Percentiles rank a stretch among this genome's conserved stretches.
Evolutionary conservation across 2,797 vertebrate genomes (phyloP).

Genomic region (Sarcoramphus papa): DNA sequence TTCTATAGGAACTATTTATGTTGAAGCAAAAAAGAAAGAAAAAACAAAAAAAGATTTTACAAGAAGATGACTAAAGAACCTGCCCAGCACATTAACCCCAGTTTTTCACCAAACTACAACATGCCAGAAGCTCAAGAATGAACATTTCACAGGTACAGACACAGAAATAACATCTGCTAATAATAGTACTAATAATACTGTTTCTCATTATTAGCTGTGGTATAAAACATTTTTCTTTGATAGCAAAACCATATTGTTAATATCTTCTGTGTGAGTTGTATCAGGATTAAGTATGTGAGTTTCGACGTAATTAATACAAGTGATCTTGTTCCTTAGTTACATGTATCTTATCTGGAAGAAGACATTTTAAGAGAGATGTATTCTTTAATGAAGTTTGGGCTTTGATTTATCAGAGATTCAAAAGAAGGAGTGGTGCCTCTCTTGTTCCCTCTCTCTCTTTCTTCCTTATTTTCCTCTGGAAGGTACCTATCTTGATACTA

Average conservation of each 20-base stretch:
- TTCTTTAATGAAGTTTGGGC: neutral
- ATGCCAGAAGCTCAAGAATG: neutral
- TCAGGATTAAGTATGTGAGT: neutral
- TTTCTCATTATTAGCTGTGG: neutral
- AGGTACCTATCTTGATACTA: slow-evolving; percentile 6
- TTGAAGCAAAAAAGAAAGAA: neutral
- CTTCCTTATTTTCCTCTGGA: slow-evolving; percentile 24
- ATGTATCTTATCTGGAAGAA: neutral
- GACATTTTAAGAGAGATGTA: neutral
- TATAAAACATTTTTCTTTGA: slow-evolving; percentile 2
- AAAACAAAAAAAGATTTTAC: neutral
- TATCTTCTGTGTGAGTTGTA: neutral
- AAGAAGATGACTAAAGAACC: neutral
- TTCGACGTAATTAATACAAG: neutral
- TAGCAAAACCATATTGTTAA: neutral
- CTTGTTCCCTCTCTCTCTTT: neutral
- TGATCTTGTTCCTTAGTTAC: neutral
- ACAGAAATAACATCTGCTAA: neutral
- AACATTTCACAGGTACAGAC: neutral
- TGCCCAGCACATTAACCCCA: neutral
- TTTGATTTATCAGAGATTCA: slow-evolving; percentile 9
- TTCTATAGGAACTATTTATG: neutral
- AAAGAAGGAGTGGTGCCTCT: neutral
- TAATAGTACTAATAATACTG: neutral
- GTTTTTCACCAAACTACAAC: neutral